A percentile compares a stretch with the other conserved stretches of the same genome.
phyloP scores from a whole-genome alignment of 2,888 invertebrate species.

The Agonopterix heracliana region DNA sequence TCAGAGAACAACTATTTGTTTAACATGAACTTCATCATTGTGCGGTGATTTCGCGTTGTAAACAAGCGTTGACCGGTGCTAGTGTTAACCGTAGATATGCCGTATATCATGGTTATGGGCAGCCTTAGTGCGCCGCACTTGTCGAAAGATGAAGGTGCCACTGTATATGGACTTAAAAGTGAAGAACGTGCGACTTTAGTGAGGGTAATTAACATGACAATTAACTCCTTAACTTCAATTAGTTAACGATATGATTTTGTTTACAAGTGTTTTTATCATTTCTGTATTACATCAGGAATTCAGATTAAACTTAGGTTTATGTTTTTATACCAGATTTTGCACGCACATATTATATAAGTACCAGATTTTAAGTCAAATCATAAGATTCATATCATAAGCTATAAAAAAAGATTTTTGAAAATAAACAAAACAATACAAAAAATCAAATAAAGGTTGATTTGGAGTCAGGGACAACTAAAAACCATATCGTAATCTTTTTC shows the following conservation, averaged over 20 bases:
- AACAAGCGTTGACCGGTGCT: not conserved
- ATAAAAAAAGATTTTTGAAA: no score
- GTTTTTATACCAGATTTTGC: no score
- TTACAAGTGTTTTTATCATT: no score
- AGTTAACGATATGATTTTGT: not conserved
- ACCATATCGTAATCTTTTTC: no score
- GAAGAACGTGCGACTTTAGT: conserved; percentile 46
- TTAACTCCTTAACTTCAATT: not conserved
- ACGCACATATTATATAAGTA: no score
- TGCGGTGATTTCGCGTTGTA: conserved; percentile 29
- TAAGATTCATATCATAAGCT: no score
- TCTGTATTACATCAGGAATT: no score
- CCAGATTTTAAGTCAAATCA: no score
- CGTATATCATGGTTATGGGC: conserved; percentile 72
- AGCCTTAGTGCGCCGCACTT: conserved; percentile 61
- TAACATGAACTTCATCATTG: conserved; percentile 38
- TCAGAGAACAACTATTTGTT: conserved; percentile 12
- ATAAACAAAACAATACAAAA: no score
- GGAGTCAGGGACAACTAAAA: no score
- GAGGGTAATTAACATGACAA: conserved; percentile 3
- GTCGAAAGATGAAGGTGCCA: conserved; percentile 65
- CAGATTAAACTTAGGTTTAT: no score
- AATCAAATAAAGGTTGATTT: no score
- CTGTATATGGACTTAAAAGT: conserved; percentile 66
- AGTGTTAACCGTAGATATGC: conserved; percentile 37